Percentiles rank a stretch among this genome's conserved stretches.
Evolutionary conservation across 2,888 invertebrate genomes (phyloP).

Genomic region (Tetheella fluctuosa): DNA sequence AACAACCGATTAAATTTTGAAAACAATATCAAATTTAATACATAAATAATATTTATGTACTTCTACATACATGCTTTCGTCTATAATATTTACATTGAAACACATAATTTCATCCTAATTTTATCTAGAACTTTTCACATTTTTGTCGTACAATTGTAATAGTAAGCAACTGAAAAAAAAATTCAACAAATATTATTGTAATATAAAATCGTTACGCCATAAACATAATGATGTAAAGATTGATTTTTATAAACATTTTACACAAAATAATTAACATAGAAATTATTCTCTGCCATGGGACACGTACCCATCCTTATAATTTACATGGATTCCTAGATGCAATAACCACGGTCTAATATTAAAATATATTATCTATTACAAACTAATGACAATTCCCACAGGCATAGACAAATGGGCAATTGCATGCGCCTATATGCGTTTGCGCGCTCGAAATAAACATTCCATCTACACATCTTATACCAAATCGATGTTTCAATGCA

Average conservation of each 20-base stretch:
- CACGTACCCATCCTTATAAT: slow-evolving; percentile 46
- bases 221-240: slow-evolving; percentile 71
- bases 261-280: slow-evolving; percentile 78
- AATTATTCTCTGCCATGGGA: slow-evolving; percentile 44
- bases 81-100: slow-evolving; percentile 82
- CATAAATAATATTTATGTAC: slow-evolving; percentile 84
- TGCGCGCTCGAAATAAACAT: slow-evolving; percentile 33
- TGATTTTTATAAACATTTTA: slow-evolving; percentile 68
- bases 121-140: slow-evolving; percentile 69
- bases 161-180: slow-evolving; percentile 73
- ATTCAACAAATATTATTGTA: slow-evolving; percentile 61
- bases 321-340: slow-evolving; percentile 54
- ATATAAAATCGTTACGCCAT: slow-evolving; percentile 53
- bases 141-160: slow-evolving; percentile 64
- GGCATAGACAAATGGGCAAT: slow-evolving; percentile 37
- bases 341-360: slow-evolving; percentile 62
- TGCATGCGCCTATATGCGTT: slow-evolving; percentile 39
- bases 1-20: slow-evolving; percentile 78
- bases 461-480: slow-evolving; percentile 30
- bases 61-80: slow-evolving; percentile 81
- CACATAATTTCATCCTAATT: slow-evolving; percentile 77
- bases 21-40: slow-evolving; percentile 85
- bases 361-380: slow-evolving; percentile 68
- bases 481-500: slow-evolving; percentile 30
- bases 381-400: slow-evolving; percentile 51